A percentile compares a stretch with the other conserved stretches of the same genome.
These are phyloP conservation scores for Carterocephalus palaemon DNA, from an alignment of 2,888 invertebrate species.

Conservation along the genomic window DNA sequence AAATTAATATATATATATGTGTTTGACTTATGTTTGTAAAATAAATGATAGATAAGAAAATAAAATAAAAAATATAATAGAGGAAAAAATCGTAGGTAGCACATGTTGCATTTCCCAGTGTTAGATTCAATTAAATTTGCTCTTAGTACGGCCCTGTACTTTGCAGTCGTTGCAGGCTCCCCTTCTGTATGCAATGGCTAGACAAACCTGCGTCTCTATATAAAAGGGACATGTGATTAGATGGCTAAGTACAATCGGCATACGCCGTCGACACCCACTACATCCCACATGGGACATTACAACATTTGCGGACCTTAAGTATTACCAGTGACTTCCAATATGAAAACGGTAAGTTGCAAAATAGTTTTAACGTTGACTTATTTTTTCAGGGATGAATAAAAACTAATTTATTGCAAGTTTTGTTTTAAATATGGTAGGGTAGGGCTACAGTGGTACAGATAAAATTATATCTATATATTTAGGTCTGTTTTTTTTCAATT, in stretches of 20 bases:
- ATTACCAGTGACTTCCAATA: conserved; percentile 35
- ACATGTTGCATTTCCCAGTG: no score
- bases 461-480: no score
- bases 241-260: conserved; percentile 69
- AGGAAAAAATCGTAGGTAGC: no score
- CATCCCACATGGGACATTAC: conserved; percentile 56
- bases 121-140: neutral
- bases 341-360: conserved; percentile 54
- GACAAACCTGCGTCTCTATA: conserved; percentile 76
- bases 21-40: no score
- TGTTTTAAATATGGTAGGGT: no score
- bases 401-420: no score
- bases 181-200: conserved; percentile 68
- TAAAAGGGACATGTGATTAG: conserved; percentile 77
- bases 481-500: no score
- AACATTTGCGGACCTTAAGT: conserved; percentile 36
- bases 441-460: no score
- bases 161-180: conserved; percentile 64
- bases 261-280: conserved; percentile 44
- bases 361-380: neutral
- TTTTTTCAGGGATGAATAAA: no score
- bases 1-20: no score
- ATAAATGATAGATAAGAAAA: no score
- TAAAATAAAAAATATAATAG: no score
- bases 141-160: conserved; percentile 54